Evolutionary conservation across 2,797 vertebrate species (phyloP).

Genomic region (Cossypha caffra): DNA sequence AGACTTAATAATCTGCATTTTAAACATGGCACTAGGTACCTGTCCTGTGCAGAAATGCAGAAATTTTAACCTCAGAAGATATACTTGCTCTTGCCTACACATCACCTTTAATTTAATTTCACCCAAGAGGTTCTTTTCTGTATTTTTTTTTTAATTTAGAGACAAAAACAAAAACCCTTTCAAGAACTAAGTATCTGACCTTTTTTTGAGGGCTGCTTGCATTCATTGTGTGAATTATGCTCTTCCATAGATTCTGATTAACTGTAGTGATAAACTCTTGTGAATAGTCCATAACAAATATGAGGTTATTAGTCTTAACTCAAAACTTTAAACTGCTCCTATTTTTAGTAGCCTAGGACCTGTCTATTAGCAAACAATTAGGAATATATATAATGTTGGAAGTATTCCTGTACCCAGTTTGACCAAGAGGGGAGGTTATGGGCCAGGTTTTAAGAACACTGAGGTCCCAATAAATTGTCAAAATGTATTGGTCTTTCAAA

Average conservation of each 20-base stretch:
- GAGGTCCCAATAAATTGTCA: not conserved
- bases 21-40: not conserved
- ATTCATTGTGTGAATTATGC: not conserved
- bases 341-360: not conserved
- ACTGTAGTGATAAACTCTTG: not conserved
- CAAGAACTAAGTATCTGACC: not conserved
- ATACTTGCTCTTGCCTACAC: not conserved
- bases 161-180: not conserved
- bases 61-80: constrained; percentile 44
- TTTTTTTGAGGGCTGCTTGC: not conserved
- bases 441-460: not conserved
- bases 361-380: not conserved
- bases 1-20: constrained; percentile 21
- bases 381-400: not conserved
- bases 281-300: not conserved
- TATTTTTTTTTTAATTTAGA: not conserved
- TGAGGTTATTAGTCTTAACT: not conserved
- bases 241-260: not conserved
- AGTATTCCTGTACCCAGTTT: not conserved
- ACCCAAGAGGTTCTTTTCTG: not conserved
- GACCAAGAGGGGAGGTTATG: not conserved
- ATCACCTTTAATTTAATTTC: constrained; percentile 37
- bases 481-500: not conserved
- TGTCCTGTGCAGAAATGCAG: constrained; percentile 23
- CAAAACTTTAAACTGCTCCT: not conserved